phyloP scores from a whole-genome alignment of 2,797 vertebrate genomes.

The Bradypodion ventrale region DNA sequence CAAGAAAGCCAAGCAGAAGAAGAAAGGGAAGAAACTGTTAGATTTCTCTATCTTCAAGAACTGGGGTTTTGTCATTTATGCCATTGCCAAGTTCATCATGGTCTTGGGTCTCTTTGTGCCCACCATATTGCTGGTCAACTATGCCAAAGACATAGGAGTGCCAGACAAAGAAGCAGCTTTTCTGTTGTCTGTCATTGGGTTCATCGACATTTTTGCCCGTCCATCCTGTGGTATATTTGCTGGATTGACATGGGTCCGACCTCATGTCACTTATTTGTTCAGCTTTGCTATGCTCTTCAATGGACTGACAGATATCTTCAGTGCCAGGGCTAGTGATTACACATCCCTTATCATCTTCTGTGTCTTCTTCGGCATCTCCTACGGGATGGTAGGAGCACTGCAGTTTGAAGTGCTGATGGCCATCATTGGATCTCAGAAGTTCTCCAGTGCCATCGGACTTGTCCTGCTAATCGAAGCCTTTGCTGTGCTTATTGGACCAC shows the following conservation, averaged over 20 bases:
- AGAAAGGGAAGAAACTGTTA: constrained; percentile 75
- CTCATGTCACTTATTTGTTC: constrained; percentile 76
- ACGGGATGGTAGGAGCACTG: constrained; percentile 83
- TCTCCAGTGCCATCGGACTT: constrained; percentile 82
- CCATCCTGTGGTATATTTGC: constrained; percentile 82
- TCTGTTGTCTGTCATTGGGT: constrained; percentile 82
- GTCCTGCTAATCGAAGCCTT: constrained; percentile 80
- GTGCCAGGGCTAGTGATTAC: constrained; percentile 75
- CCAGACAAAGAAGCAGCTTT: constrained; percentile 81
- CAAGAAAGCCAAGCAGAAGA: constrained; percentile 61
- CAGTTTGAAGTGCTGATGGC: constrained; percentile 86
- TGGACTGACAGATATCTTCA: constrained; percentile 79
- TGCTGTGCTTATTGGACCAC: constrained; percentile 81
- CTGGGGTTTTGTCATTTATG: constrained; percentile 77
- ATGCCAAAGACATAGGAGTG: constrained; percentile 82
- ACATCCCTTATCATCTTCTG: constrained; percentile 81
- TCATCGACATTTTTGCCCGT: constrained; percentile 83
- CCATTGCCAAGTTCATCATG: constrained; percentile 79
- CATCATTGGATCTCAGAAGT: constrained; percentile 77
- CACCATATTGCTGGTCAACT: constrained; percentile 81
- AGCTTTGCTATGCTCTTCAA: constrained; percentile 82
- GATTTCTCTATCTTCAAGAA: constrained; percentile 80
- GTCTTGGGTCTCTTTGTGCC: constrained; percentile 83
- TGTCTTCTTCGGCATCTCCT: constrained; percentile 82
- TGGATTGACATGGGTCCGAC: constrained; percentile 75